A percentile compares a stretch with the other conserved stretches of the same genome.
Evolutionary conservation across 2,888 invertebrate species (phyloP).

Genomic region (Celastrina argiolus): DNA sequence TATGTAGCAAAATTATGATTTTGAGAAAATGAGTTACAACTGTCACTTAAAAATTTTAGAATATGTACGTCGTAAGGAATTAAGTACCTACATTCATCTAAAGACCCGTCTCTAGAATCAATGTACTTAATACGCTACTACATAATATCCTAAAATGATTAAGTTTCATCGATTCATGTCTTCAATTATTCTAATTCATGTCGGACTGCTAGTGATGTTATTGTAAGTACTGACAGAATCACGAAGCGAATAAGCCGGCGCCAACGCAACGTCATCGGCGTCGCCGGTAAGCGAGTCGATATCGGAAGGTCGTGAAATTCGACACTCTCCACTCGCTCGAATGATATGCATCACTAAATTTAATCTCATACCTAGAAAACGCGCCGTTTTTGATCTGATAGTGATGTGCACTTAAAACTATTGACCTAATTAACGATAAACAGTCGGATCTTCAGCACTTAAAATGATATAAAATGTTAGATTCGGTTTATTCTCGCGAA

Average conservation of each 20-base stretch:
- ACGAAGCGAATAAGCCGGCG: constrained; percentile 41
- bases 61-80: no score
- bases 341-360: constrained; percentile 41
- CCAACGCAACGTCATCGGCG: constrained; percentile 65
- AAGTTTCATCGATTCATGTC: no score
- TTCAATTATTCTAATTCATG: no score
- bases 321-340: constrained; percentile 62
- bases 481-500: no score
- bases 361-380: constrained; percentile 24
- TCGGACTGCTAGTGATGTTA: neutral
- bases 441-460: neutral
- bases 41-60: no score
- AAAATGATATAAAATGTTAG: neutral
- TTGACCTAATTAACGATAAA: neutral
- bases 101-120: no score
- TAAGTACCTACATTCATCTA: no score
- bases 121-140: no score
- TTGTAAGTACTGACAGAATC: neutral
- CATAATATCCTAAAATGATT: no score
- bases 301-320: constrained; percentile 70
- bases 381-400: neutral
- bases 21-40: no score
- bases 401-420: neutral
- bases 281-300: constrained; percentile 68
- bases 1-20: no score